Base-by-base conservation (phyloP, 2,113 vertebrate species). In the Phalacrocorax brasilianus region DNA sequence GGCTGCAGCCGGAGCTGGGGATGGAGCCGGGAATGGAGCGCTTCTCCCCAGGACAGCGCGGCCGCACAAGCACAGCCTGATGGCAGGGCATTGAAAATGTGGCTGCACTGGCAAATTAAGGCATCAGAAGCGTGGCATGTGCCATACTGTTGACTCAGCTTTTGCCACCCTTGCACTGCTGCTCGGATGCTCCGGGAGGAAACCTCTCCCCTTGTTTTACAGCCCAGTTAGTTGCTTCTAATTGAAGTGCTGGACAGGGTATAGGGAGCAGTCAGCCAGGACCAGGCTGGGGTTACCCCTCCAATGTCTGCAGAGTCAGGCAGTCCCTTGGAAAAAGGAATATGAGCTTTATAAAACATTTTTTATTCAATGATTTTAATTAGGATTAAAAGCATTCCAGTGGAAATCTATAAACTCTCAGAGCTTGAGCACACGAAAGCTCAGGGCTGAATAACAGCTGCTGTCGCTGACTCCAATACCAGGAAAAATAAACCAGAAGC, bases 221-320 rank as follows among this genome's bases (percentile, higher is more conserved):
- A 73, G 80, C 66, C 27, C 47, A 47, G 44, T 63, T 83, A 78
- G 45, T 8, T 4, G 6, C 8, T 24, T 8, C 26, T 91, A 22
- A 94, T 19, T 58, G 44, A 28, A 40, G 61, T 14, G 16, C 15
- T 18, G 30, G 71, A 1, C 14, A 40, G 70, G 38, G 78, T 52
- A 15, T 0, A 3, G 50, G 28, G 59, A 85, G 59, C 6, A 4
- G 45, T 19, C 68, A 81, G 73, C 18, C 81, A 58, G 76, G 0
- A 0, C 65, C 63, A 33, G 38, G 23, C 80, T 0, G 0, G 35
- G 33, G 23, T 59, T 30, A 9, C 23, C 81, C 45, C 49, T 68
- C 53, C 6, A 8, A 4, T 40, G 10, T 17, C 47, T 15, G 24
- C 67, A 5, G 35, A 38, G 7, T 17, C 5, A 0, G 28, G 35